These are phyloP conservation scores for Myopa testacea DNA, from an alignment of 2,888 invertebrate genomes.

Conservation along the genomic window DNA sequence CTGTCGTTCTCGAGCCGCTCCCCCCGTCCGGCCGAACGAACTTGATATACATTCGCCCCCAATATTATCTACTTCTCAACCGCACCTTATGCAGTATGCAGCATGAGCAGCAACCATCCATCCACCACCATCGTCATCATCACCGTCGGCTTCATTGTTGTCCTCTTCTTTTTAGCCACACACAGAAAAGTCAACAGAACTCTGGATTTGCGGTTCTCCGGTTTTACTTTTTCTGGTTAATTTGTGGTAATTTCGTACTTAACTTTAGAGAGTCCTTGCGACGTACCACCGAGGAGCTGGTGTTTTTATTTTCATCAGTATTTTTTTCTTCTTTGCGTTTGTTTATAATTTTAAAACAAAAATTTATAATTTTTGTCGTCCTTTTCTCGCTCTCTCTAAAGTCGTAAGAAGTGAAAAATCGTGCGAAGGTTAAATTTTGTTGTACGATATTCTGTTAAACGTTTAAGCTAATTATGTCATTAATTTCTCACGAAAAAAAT, in stretches of 20 bases:
- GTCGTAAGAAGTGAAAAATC: too few species aligned
- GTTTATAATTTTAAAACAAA: not conserved
- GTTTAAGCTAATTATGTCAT: too few species aligned
- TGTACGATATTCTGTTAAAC: too few species aligned
- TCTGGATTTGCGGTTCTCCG: not conserved
- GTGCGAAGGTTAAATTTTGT: too few species aligned
- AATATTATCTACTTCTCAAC: not conserved
- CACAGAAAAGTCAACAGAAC: not conserved
- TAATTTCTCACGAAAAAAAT: too few species aligned
- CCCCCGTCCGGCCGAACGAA: not conserved
- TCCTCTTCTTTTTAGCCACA: not conserved
- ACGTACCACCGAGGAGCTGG: not conserved
- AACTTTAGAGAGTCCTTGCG: slow-evolving; percentile 10
- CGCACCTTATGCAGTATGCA: too few species aligned
- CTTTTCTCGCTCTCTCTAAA: too few species aligned
- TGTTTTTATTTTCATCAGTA: not conserved
- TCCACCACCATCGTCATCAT: not conserved
- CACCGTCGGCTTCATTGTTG: not conserved
- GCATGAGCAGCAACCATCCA: too few species aligned
- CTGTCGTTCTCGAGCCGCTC: not conserved
- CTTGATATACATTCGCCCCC: not conserved
- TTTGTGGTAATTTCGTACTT: slow-evolving; percentile 1
- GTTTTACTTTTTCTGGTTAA: slow-evolving; percentile 3
- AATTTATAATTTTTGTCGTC: too few species aligned
- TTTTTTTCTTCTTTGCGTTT: not conserved